Percentiles rank a stretch among this genome's conserved stretches.
phyloP scores from a whole-genome alignment of 23 tunicate genomes.

The Trididemnum miniatum region DNA sequence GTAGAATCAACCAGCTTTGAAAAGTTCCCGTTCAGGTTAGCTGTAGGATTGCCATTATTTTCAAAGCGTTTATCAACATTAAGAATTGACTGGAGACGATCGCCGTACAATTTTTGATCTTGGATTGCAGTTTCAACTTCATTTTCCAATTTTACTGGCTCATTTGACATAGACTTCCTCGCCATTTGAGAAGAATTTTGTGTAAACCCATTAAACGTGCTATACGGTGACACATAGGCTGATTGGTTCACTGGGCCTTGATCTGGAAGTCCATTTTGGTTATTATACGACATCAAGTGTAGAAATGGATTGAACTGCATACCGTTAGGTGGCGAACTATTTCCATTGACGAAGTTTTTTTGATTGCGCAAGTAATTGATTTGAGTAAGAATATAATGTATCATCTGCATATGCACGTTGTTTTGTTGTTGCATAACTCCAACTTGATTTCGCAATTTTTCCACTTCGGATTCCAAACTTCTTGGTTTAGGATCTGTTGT shows the following conservation, averaged over 20 bases:
- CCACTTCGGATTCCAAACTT: constrained; percentile 5
- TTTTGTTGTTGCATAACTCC: constrained; percentile 43
- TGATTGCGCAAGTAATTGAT: constrained; percentile 16
- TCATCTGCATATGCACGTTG: constrained; percentile 49
- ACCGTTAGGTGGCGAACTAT: neutral
- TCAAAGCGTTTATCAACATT: neutral
- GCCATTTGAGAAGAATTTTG: neutral
- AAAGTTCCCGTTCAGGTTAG: neutral
- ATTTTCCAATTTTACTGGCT: neutral
- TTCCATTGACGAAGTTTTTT: neutral
- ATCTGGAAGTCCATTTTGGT: neutral
- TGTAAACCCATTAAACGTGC: neutral
- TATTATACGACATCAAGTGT: neutral
- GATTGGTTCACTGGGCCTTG: neutral
- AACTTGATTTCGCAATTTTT: constrained; percentile 35
- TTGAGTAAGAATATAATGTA: constrained; percentile 41
- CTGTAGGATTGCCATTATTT: neutral
- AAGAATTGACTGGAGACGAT: neutral
- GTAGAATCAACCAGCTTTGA: neutral
- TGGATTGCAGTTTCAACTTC: neutral
- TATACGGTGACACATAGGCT: neutral
- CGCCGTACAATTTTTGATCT: neutral
- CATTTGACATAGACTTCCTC: neutral
- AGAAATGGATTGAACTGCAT: constrained; percentile 1
- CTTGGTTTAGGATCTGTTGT: neutral